Evolutionary conservation across 2,113 vertebrate genomes (phyloP).

Genomic region (Trichomycterus rosablanca): DNA sequence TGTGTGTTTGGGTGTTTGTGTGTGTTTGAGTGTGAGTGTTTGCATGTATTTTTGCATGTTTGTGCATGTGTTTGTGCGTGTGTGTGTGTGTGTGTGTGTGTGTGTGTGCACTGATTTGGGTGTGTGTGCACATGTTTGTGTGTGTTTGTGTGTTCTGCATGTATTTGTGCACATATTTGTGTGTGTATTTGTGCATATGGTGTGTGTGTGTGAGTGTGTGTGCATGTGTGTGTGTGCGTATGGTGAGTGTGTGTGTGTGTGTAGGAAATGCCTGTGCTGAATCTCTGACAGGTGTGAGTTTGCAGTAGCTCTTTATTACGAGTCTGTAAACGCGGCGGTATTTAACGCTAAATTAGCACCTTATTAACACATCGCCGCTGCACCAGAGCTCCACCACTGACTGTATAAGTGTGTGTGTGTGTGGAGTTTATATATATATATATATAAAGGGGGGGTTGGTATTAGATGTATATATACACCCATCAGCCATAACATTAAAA

Average conservation of each 20-base stretch:
- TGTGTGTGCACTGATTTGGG: background rate
- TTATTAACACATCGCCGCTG: background rate
- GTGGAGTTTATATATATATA: too few relatives aligned
- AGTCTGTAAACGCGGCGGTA: slow-evolving; percentile 28
- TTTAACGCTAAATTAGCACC: background rate
- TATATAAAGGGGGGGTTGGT: too few relatives aligned
- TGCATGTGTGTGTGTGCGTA: slow-evolving; percentile 12
- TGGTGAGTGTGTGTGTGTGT: slow-evolving; percentile 14
- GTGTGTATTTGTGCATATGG: too few relatives aligned
- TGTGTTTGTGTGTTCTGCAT: background rate
- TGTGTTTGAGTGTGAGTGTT: background rate
- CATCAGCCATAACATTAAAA: too few relatives aligned
- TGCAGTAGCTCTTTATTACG: slow-evolving; percentile 42
- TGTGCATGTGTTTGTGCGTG: slow-evolving; percentile 17
- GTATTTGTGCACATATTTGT: background rate
- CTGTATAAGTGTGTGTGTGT: too few relatives aligned
- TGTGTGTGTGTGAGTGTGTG: background rate
- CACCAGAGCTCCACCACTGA: background rate
- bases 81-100: slow-evolving; percentile 33
- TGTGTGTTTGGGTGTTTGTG: slow-evolving; percentile 24
- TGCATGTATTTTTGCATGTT: background rate
- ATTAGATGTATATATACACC: too few relatives aligned
- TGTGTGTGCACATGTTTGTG: too few relatives aligned
- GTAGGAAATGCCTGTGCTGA: slow-evolving; percentile 5
- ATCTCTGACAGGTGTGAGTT: slow-evolving; percentile 34